phyloP scores from a whole-genome alignment of 2,888 invertebrate genomes.

The Ormia ochracea region DNA sequence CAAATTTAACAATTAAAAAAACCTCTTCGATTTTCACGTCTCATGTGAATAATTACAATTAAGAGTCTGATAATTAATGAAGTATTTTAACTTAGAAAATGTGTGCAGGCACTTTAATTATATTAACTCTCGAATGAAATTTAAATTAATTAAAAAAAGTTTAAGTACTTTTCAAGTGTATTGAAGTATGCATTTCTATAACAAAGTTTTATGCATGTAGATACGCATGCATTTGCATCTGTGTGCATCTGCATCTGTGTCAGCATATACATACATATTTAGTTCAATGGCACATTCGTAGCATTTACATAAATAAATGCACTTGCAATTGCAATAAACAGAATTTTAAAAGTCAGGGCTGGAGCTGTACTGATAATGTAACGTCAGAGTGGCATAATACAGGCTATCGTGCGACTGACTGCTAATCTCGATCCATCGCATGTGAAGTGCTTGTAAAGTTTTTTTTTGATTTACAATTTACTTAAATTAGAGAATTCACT shows the following conservation, averaged over 20 bases:
- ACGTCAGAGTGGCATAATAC: no score
- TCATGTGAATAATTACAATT: constrained; percentile 20
- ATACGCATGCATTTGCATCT: no score
- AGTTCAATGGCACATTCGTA: no score
- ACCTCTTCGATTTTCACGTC: neutral
- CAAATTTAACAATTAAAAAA: neutral
- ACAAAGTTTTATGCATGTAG: neutral
- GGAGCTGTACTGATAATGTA: no score
- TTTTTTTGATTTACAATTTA: no score
- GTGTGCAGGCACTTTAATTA: neutral
- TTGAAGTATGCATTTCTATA: neutral
- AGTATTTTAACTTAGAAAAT: neutral
- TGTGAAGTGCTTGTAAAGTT: no score
- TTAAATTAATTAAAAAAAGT: neutral
- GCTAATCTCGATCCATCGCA: no score
- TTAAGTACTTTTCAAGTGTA: neutral
- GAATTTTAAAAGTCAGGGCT: no score
- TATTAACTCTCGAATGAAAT: constrained; percentile 7
- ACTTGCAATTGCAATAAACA: no score
- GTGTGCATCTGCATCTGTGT: neutral
- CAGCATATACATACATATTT: neutral
- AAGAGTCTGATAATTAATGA: constrained; percentile 15
- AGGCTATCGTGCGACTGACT: no score
- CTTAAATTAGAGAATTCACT: no score
- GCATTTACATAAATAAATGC: no score